Base-by-base conservation (phyloP, 1,140 invertebrate species). In the Carcinoscorpius rotundicauda region DNA sequence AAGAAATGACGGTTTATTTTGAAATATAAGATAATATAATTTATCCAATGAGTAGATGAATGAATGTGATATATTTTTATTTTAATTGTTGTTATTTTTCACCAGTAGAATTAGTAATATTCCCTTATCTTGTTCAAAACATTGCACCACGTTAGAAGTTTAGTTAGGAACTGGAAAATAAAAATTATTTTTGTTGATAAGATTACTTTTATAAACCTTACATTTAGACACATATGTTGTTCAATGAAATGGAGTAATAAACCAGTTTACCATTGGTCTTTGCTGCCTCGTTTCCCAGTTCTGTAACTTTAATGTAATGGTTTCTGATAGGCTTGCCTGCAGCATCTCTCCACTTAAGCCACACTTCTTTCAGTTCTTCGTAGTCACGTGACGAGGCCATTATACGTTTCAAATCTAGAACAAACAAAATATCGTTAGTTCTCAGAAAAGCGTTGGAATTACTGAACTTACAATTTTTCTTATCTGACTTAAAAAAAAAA, bases 241-340 rank as follows among this genome's bases (percentile, higher is more conserved):
- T 29, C 29, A 29, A 29, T 29, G 29, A 29, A 2, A 29, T 71
- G 87, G 86, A 29, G 29, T 29, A 29, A 29, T 29, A 29, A 29
- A 49, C 49, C 55, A 51, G 10, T 71, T 87, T 86, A 94, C 92
- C 92, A 72, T 95, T 93, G 50, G 85, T 77, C 71, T 80, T 79
- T 4, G 90, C 84, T 0, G 88, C 90, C 74, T 88, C 83, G 75
- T 93, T 94, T 0, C 85, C 84, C 6, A 93, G 75, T 68, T 87
- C 81, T 0, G 90, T 81, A 71, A 89, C 91, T 79, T 86, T 81
- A 74, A 86, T 82, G 70, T 87, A 94, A 64, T 85, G 82, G 63
- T 85, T 82, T 73, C 83, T 86, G 70, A 92, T 78, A 51, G 85
- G 84, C 10, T 84, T 86, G 3, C 90, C 91, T 9, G 77, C 73